Conservation (phyloP, 2,797 vertebrate species). For the Champsocephalus esox region DNA sequence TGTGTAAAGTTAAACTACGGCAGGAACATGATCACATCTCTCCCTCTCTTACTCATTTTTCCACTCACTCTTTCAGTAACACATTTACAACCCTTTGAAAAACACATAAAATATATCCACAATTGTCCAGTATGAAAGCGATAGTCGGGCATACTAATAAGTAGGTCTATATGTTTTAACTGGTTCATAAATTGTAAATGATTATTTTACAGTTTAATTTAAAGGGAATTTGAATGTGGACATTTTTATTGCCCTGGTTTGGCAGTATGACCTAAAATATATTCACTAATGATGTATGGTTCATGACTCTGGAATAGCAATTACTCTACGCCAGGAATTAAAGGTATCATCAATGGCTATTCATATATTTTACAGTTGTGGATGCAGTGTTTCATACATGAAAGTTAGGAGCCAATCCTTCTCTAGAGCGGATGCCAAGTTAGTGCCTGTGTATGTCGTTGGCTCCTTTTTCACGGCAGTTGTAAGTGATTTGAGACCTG, state of each 20-base stretch:
- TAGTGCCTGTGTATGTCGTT: slow-evolving; percentile 20
- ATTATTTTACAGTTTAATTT: slow-evolving; percentile 15
- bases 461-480: slow-evolving; percentile 33
- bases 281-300: slow-evolving; percentile 28
- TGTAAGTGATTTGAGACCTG: slow-evolving; percentile 26
- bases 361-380: slow-evolving; percentile 37
- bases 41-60: slow-evolving; percentile 4
- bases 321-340: slow-evolving; percentile 33
- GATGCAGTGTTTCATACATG: slow-evolving; percentile 32
- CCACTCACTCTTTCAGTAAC: neutral
- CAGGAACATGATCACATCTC: slow-evolving; percentile 14
- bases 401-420: slow-evolving; percentile 20
- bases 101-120: neutral
- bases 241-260: slow-evolving; percentile 26
- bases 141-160: neutral
- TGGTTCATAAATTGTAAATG: slow-evolving; percentile 18
- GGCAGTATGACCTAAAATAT: slow-evolving; percentile 29
- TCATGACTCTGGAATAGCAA: slow-evolving; percentile 11
- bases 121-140: slow-evolving; percentile 16
- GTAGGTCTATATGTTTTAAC: slow-evolving; percentile 18
- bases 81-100: neutral
- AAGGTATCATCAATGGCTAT: slow-evolving; percentile 43
- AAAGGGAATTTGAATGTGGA: slow-evolving; percentile 2
- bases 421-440: slow-evolving; percentile 19
- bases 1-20: slow-evolving; percentile 16